These are phyloP conservation scores for Tanaodytes sp. DNA, from an alignment of 2,888 invertebrate genomes.

Conservation along the genomic window DNA sequence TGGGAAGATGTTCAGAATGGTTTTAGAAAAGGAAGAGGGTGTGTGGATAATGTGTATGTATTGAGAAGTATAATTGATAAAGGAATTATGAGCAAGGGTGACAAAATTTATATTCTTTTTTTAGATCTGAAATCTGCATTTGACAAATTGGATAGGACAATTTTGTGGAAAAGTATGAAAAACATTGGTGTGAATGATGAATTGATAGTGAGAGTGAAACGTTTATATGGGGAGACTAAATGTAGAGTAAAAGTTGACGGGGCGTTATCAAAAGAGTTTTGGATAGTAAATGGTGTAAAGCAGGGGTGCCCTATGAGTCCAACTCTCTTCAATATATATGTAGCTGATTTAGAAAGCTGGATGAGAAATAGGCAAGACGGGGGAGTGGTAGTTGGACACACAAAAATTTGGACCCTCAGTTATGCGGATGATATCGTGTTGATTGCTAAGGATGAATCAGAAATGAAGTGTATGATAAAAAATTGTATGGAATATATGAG, in stretches of 20 bases:
- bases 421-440: slow-evolving; percentile 4
- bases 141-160: neutral
- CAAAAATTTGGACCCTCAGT: neutral
- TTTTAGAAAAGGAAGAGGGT: slow-evolving; percentile 8
- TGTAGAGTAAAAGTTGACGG: neutral
- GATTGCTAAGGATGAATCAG: neutral
- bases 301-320: slow-evolving; percentile 1
- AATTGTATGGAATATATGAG: neutral
- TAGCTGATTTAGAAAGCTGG: neutral
- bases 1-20: neutral
- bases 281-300: neutral
- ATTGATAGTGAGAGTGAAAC: slow-evolving; percentile 1
- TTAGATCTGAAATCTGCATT: too few species aligned
- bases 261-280: neutral
- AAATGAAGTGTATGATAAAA: neutral
- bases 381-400: neutral
- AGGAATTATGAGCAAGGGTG: too few species aligned
- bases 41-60: too few species aligned
- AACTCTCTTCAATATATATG: neutral
- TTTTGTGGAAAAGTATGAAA: neutral
- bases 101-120: too few species aligned
- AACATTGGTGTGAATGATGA: neutral
- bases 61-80: neutral
- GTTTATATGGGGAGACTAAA: neutral
- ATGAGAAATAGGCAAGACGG: neutral